phyloP scores from a whole-genome alignment of 2,888 invertebrate species.

The Acanthosoma haemorrhoidale region DNA sequence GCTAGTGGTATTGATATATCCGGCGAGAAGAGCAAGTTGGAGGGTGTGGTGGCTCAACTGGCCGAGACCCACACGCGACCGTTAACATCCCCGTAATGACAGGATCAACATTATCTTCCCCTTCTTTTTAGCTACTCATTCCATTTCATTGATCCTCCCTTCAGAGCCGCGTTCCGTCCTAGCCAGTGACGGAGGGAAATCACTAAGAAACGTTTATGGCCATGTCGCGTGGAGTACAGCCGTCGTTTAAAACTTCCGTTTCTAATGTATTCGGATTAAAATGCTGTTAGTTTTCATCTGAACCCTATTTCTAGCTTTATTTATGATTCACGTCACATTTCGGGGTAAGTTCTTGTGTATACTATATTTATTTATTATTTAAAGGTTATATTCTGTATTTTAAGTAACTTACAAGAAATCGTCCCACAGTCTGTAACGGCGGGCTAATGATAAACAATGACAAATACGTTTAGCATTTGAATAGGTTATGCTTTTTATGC shows the following conservation, averaged over 20 bases:
- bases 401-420: too few species aligned
- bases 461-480: too few species aligned
- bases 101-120: conserved; percentile 19
- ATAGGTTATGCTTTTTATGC: too few species aligned
- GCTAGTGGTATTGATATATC: too few species aligned
- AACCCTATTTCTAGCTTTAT: neutral
- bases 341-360: too few species aligned
- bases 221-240: neutral
- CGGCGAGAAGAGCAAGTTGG: too few species aligned
- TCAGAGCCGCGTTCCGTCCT: neutral
- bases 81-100: conserved; percentile 19
- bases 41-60: conserved; percentile 3
- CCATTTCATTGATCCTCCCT: neutral
- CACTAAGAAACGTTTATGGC: neutral
- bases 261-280: neutral
- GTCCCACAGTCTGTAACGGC: too few species aligned
- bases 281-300: neutral
- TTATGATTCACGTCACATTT: neutral
- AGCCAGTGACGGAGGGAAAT: neutral
- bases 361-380: too few species aligned
- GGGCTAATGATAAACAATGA: too few species aligned
- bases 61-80: conserved; percentile 7
- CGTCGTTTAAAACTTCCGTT: neutral
- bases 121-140: conserved; percentile 1
- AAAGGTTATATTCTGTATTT: too few species aligned